A percentile compares a stretch with the other conserved stretches of the same genome.
Evolutionary conservation across 1,140 invertebrate genomes (phyloP).

Genomic region (Telenomus remus): DNA sequence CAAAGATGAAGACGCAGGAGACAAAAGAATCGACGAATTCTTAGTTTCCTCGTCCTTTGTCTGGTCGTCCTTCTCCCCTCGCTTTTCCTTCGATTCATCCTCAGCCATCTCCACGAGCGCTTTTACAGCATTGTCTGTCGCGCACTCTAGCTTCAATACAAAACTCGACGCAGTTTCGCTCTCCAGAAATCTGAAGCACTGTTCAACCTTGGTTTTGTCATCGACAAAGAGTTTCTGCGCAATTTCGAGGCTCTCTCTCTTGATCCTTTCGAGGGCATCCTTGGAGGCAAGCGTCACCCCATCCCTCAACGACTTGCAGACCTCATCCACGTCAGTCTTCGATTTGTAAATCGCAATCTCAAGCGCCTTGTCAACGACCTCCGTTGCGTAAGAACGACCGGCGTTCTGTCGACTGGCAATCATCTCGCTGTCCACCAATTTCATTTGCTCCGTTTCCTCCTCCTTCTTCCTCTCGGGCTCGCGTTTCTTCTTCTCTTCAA

Average conservation of each 20-base stretch:
- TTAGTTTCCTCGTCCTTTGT: slow-evolving; percentile 28
- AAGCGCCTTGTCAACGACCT: slow-evolving; percentile 72
- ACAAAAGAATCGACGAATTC: slow-evolving; percentile 21
- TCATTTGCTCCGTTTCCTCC: slow-evolving; percentile 15
- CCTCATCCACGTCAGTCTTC: slow-evolving; percentile 73
- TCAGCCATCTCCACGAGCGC: slow-evolving; percentile 74
- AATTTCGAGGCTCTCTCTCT: slow-evolving; percentile 67
- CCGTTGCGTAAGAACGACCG: slow-evolving; percentile 69
- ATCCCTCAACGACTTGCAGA: slow-evolving; percentile 68
- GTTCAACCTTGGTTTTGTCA: slow-evolving; percentile 60
- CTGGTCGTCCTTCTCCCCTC: slow-evolving; percentile 36
- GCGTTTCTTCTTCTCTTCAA: slow-evolving; percentile 65
- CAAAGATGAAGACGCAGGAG: slow-evolving; percentile 31
- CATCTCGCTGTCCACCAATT: slow-evolving; percentile 38
- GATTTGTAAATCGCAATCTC: slow-evolving; percentile 74
- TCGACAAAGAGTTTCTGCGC: slow-evolving; percentile 62
- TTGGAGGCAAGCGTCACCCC: slow-evolving; percentile 70
- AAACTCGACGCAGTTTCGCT: slow-evolving; percentile 67
- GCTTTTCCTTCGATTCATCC: slow-evolving; percentile 71
- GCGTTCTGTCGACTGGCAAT: slow-evolving; percentile 56
- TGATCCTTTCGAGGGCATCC: slow-evolving; percentile 67
- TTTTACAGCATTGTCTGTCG: slow-evolving; percentile 72
- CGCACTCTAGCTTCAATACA: slow-evolving; percentile 68
- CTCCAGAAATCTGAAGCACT: slow-evolving; percentile 63
- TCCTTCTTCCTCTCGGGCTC: slow-evolving; percentile 29